Evolutionary conservation across 2,888 invertebrate genomes (phyloP), one percentile per base, ranked within the genome.

Genomic region (Acleris laterana): DNA sequence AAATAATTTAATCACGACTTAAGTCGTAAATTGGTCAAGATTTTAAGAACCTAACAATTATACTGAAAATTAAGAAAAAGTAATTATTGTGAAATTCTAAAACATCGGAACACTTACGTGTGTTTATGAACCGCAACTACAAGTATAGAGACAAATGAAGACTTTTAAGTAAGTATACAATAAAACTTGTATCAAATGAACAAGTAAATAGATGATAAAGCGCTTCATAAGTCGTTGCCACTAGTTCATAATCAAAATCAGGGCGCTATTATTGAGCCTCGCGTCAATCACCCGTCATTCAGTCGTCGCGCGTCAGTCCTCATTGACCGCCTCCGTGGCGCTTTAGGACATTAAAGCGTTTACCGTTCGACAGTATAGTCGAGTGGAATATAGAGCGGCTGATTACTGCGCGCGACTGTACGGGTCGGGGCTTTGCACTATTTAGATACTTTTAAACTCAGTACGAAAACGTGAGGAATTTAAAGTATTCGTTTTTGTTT

Each of bases 301-400:
- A 46, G 17, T 17, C 46, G 2, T 6, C 9, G 7, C 11, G 4
- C 6, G 13, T 22, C 19, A 20, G 22, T 13, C 16, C 25, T 5
- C 16, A 20, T 13, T 22, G 22, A 16, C 16, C 13, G 2, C 22
- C 50, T 16, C 56, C 19, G 22, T 4, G n/a, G 19, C 16, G 19
- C 20, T 55, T 42, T 38, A 49, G 32, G 28, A 20, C 1, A 38
- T 38, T 16, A 46, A 38, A 20, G 4, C 58, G 16, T 9, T 58
- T 58, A 28, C 48, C 17, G 38, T 59, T 16, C 58, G 20, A 16
- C 58, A 19, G 49, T n/a, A 32, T 49, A 25, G 48, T 28, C 28
- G 32, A 17, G 32, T 32, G 49, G 58, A 49, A 49, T 59, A 59
- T 32, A 38, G 38, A 49, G 49, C 58, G 38, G 16, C 32, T 59